Evolutionary conservation across 2,113 vertebrate genomes (phyloP).

Genomic region (Kobus ellipsiprymnus): DNA sequence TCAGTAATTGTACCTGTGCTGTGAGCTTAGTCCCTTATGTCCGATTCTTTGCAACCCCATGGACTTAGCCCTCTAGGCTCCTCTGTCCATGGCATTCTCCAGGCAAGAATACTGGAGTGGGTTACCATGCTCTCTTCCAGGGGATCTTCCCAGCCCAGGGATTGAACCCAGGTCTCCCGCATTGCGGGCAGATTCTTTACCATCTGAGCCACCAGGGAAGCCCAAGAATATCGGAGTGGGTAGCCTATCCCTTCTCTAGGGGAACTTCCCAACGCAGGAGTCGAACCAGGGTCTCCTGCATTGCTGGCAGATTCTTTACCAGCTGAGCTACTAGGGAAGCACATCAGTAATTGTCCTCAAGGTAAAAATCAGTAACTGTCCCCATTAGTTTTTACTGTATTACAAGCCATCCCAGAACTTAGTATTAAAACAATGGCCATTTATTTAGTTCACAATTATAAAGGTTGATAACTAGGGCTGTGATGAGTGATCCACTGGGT

Average conservation of each 20-base stretch:
- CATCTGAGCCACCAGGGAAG: not conserved
- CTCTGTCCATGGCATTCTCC: not conserved
- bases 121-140: not conserved
- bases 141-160: not conserved
- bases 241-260: not conserved
- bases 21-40: not conserved
- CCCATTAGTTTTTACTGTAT: not conserved
- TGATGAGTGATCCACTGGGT: not conserved
- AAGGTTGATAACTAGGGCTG: not conserved
- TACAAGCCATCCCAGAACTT: not conserved
- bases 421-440: not conserved
- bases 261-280: accelerated
- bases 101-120: not conserved
- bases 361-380: not conserved
- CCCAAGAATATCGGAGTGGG: not conserved
- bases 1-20: not conserved
- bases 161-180: not conserved
- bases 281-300: not conserved
- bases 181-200: not conserved
- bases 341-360: not conserved
- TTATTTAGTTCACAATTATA: not conserved
- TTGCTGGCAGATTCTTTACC: not conserved
- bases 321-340: not conserved
- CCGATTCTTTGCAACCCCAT: not conserved
- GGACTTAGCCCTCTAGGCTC: not conserved